Percentiles rank a stretch among this genome's conserved stretches.
Evolutionary conservation across 2,888 invertebrate species (phyloP).

Genomic region (Hesperia comma): DNA sequence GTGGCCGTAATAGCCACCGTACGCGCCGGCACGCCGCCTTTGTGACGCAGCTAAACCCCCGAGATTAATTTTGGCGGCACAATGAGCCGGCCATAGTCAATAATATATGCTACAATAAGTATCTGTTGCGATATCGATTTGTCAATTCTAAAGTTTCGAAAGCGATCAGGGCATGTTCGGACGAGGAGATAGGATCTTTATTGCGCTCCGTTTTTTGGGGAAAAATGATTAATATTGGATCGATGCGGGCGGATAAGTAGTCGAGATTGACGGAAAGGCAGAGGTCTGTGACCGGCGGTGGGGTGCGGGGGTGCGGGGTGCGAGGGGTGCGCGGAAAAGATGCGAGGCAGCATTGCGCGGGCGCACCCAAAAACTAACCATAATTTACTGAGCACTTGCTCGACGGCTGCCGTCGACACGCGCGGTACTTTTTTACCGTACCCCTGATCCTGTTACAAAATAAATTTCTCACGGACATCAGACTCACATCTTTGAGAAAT

Average conservation of each 20-base stretch:
- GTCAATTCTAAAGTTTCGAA: slow-evolving; percentile 75
- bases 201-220: slow-evolving; percentile 69
- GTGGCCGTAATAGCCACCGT: slow-evolving; percentile 78
- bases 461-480: slow-evolving; percentile 79
- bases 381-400: slow-evolving; percentile 83
- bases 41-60: slow-evolving; percentile 79
- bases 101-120: slow-evolving; percentile 75
- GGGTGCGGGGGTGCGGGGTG: slow-evolving; percentile 51
- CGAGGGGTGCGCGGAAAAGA: slow-evolving; percentile 68
- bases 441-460: slow-evolving; percentile 76
- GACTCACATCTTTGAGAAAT: slow-evolving; percentile 72
- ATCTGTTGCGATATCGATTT: slow-evolving; percentile 76
- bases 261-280: slow-evolving; percentile 78
- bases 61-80: slow-evolving; percentile 81
- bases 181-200: slow-evolving; percentile 73
- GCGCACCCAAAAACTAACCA: slow-evolving; percentile 83
- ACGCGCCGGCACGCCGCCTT: slow-evolving; percentile 75
- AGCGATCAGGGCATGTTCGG: slow-evolving; percentile 60
- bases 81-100: slow-evolving; percentile 77
- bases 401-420: slow-evolving; percentile 75
- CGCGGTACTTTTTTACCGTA: slow-evolving; percentile 68
- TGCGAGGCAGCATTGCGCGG: slow-evolving; percentile 79
- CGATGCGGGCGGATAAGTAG: slow-evolving; percentile 80
- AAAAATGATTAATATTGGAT: slow-evolving; percentile 80
- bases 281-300: slow-evolving; percentile 82